Base-by-base conservation (phyloP, 2,113 vertebrate genomes). In the Hucho hucho region DNA sequence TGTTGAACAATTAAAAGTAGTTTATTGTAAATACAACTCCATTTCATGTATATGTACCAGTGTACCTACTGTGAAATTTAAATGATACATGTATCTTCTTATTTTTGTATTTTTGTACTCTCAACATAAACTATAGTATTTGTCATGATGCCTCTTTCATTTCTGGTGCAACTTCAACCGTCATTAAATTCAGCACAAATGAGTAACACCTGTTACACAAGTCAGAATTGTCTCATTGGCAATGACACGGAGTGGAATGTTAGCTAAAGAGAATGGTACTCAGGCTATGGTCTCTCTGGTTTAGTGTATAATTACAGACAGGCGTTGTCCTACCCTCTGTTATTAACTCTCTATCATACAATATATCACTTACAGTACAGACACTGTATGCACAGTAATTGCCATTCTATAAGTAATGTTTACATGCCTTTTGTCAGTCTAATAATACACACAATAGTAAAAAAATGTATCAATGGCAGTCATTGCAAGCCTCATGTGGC, bases 71-170 rank as follows among this genome's bases (percentile, higher is more conserved):
- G 94, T 94, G 90, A 95, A 93, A 90, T 89, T 79, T 79, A 76
- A 91, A 90, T 88, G 87, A 89, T 82, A 83, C 91, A 90, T 92
- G 76, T 90, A 91, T 89, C 86, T 83, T 91, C 90, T 85, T 92
- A 92, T 95, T 95, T 95, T 93, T 95, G 91, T 95, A 94, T 94
- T 94, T 93, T 94, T 94, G 88, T 93, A 95, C 91, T 78, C 86
- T 81, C 82, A 80, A 84, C 88, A 81, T 83, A 91, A 90, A 93
- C 78, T 80, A 82, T 84, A 83, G 77, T 81, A 83, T 75, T 81
- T 88, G 81, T 83, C 83, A 75, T 53, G 65, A 18, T 74, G 65
- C 82, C 53, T 6, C 12, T 68, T 64, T 72, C 32, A 75, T 49
- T 71, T 73, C 64, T 46, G 64, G 29, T 25, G 22, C 22, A 25